Base-by-base conservation (phyloP, 2,113 vertebrate genomes). In the Myotis lucifugus region DNA sequence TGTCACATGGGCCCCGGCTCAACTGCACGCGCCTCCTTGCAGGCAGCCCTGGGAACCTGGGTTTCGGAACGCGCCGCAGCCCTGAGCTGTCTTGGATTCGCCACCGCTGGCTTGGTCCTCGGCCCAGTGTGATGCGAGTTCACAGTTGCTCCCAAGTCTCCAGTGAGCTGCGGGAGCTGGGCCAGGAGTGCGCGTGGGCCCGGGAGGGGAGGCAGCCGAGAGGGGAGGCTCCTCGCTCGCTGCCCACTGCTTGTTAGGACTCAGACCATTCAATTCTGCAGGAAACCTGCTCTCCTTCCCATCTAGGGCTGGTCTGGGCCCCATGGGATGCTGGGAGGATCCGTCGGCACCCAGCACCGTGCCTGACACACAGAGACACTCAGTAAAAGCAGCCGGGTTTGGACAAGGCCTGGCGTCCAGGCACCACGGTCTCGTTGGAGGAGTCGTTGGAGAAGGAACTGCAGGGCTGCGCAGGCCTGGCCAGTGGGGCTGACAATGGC, bases 41-140 rank as follows among this genome's bases (percentile, higher is more conserved):
- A 70, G 84, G 91, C 79, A 54, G 23, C 19, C 0, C 79, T 85
- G 90, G 90, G 90, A 78, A 93, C 70, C 12, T 78, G 76, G 93
- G 77, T 64, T 87, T 73, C 2, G 73, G 93, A 85, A 92, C 74
- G 87, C 0, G 56, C 73, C 0, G 81, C 90, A 93, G 93, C 90
- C 48, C 52, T 21, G 83, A 72, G 27, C 32, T 14, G 59, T 61
- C 59, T 74, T 93, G 97, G 96, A 81, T 48, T 94, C 76, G 32
- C 34, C 13, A 5, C n/a, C 50, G 13, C 56, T 9, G 77, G 79
- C 8, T 93, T 93, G 97, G 89, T 90, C 52, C 11, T 0, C 0
- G 52, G 84, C 93, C 89, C 92, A 72, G 84, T 27, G 15, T 76
- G 86, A 93, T 69, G 83, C 56, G 87, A 94, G 74, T 25, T 67